These are phyloP conservation scores for Brachystomella parvula DNA, from an alignment of 1,140 invertebrate genomes.

Conservation along the genomic window DNA sequence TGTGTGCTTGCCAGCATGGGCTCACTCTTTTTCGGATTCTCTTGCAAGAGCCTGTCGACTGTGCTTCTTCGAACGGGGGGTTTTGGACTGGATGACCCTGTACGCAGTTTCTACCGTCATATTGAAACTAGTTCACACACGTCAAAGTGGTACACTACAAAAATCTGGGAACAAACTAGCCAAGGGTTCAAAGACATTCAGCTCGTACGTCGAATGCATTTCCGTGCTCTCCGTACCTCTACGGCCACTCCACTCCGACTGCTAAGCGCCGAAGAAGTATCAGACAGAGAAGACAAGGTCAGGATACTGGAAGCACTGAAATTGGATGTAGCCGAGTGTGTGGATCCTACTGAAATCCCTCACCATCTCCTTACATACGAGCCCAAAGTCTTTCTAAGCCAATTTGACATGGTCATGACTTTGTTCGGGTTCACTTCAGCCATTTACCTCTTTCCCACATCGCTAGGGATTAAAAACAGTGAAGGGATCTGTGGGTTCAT, in stretches of 20 bases:
- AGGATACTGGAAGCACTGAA: slow-evolving; percentile 10
- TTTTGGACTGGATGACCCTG: background rate
- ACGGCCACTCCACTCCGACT: no score
- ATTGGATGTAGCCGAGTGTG: slow-evolving; percentile 12
- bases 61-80: slow-evolving; percentile 20
- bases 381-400: slow-evolving; percentile 20
- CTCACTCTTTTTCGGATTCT: slow-evolving; percentile 13
- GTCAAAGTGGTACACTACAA: background rate
- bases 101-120: background rate
- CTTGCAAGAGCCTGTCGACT: slow-evolving; percentile 17
- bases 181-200: slow-evolving; percentile 8
- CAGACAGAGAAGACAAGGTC: background rate
- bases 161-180: background rate
- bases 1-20: slow-evolving; percentile 9
- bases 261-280: background rate
- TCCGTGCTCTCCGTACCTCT: background rate
- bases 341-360: slow-evolving; percentile 19
- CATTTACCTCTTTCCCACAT: slow-evolving; percentile 16
- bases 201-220: slow-evolving; percentile 20
- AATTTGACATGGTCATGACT: slow-evolving; percentile 33
- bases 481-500: slow-evolving; percentile 26
- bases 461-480: slow-evolving; percentile 13
- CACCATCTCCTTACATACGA: slow-evolving; percentile 21
- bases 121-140: slow-evolving; percentile 4
- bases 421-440: slow-evolving; percentile 29